Base-by-base conservation (phyloP, 2,113 vertebrate genomes). In the Rallus limicola region DNA sequence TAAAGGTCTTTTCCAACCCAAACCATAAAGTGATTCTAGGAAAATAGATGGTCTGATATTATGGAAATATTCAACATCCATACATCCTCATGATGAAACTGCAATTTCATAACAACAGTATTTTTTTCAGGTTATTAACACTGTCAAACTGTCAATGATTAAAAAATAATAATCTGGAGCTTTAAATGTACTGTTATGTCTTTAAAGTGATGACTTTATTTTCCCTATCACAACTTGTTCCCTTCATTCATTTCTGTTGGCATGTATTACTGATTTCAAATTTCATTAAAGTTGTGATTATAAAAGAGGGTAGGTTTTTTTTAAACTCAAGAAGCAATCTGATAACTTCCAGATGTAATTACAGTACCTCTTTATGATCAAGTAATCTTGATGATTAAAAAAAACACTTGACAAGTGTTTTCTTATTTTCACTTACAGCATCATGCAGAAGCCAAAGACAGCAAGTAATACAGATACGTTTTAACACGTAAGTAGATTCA, bases 291-390 rank as follows among this genome's bases (percentile, higher is more conserved):
- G 12, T 58, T 62, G 52, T 88, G 62, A 92, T 92, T 93, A 53
- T 82, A 86, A 81, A 91, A 86, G 40, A 81, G 13, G 29, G 14
- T 71, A 59, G 16, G 6, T 67, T 93, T 92, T 83, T 90, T 86
- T 50, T 19, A 86, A 84, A 81, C 33, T 96, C 42, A 50, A 95
- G 74, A 91, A 67, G 46, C 44, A 94, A 67, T 96, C 94, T 91
- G 28, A 21, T 85, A 80, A 74, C 46, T 91, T 88, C 38, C 34
- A 92, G 29, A 36, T 88, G 17, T 64, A 82, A 72, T 85, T 96
- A 68, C 48, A 71, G 56, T 94, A 48, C n/a, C 36, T 91, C 60
- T 91, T 90, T 62, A 87, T 34, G 46, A 84, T 86, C 26, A 78
- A 59, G 52, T 89, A 91, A 78, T 88, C 55, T 67, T 60, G 42